Evolutionary conservation across 2,113 vertebrate species (phyloP).

Genomic region (Oxyruncus cristatus): DNA sequence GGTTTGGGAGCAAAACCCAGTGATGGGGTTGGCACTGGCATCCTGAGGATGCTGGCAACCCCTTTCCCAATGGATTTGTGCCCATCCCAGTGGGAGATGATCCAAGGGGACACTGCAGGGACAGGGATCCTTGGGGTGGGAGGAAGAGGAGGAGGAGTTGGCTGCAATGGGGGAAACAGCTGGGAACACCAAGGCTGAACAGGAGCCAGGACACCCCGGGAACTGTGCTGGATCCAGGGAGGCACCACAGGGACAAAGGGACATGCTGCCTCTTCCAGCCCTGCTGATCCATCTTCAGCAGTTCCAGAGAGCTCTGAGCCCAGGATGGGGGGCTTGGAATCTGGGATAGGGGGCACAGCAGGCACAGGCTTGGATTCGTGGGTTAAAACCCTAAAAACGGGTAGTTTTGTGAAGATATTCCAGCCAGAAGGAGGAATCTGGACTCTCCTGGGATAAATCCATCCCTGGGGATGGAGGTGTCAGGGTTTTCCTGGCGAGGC

Average conservation of each 20-base stretch:
- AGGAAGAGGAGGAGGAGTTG: neutral
- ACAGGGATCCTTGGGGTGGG: neutral
- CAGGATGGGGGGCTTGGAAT: neutral
- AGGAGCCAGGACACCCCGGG: neutral
- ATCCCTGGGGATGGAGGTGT: neutral
- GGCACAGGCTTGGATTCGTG: neutral
- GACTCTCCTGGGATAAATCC: neutral
- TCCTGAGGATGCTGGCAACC: neutral
- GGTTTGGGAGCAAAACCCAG: neutral
- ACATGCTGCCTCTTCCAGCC: neutral
- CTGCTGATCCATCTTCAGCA: neutral
- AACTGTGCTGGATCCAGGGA: neutral
- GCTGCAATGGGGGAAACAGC: slow-evolving; percentile 6
- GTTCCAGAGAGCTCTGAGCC: neutral
- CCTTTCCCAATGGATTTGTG: fast-evolving
- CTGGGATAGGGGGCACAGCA: neutral
- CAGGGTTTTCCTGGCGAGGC: fast-evolving
- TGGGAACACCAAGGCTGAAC: neutral
- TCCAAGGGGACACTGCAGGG: neutral
- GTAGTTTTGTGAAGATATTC: neutral
- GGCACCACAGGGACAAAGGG: neutral
- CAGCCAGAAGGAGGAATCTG: neutral
- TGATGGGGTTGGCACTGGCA: no score
- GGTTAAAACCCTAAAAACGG: neutral
- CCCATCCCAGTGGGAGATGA: neutral